Base-by-base conservation (phyloP, 2,888 invertebrate genomes). In the Mylabris sibirica region DNA sequence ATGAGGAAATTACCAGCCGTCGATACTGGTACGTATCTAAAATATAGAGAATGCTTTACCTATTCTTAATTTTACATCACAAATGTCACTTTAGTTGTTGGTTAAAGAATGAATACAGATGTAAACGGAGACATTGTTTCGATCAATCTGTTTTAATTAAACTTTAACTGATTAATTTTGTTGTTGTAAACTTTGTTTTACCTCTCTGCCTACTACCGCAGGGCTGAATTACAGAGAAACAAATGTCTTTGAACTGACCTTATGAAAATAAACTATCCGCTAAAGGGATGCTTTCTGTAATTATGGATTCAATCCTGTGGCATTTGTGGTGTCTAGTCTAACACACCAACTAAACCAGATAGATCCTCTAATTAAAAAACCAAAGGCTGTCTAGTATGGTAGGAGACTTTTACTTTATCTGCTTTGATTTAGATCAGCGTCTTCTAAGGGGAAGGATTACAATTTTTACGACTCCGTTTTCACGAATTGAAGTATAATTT, bases 1-100 rank as follows among this genome's bases (percentile, higher is more conserved):
- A 82, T 84, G 81, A 79, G 82, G 74, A 85, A 85, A 77, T 78
- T 84, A 75, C 77, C 81, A 4, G 82, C 85, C 2, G 80, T 84
- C 64, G 85, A 86, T 75, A 80, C 81, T 67, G 86, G 85, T 85
- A 76, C 84, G 80, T 77, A 11, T 26, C 17, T 12, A 64, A 20
- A 20, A 2, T 9, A 49, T 38, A 44, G n/a, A 12, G 14, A 38
- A 38, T 38, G 5, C 34, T 34, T 34, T 34, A 34, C n/a, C n/a
- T 34, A 34, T 34, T 34, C 4, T 5, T 4, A 9, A 49, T 17
- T 17, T 3, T 49, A 20, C 20, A 53, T 0, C 22, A 53, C 20
- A 49, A 20, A 49, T 49, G 20, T 44, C 44, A 44, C 5, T 44
- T 20, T 49, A 20, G 9, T 30, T 30, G 8, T 20, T 49, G 20